Evolutionary conservation across 2,797 vertebrate genomes (phyloP).

Genomic region (Ctenochaetus hawaiiensis): DNA sequence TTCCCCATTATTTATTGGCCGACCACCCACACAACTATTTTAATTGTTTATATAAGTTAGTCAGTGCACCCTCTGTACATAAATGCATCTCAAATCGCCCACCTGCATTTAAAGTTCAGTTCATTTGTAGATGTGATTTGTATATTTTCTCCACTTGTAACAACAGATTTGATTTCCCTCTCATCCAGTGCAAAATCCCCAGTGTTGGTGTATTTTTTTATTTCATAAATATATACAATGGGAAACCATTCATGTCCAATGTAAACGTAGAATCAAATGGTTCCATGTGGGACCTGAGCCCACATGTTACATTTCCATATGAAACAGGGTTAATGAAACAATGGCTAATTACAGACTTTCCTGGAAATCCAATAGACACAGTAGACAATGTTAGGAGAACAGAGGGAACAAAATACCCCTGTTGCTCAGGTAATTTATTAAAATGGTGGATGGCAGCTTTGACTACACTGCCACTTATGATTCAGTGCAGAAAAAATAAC

Average conservation of each 20-base stretch:
- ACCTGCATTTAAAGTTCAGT: conserved; percentile 43
- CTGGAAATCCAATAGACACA: conserved; percentile 47
- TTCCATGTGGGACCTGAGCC: conserved; percentile 16
- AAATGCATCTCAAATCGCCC: conserved; percentile 25
- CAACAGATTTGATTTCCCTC: conserved; percentile 36
- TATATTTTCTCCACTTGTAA: conserved; percentile 21
- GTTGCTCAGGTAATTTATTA: conserved; percentile 90
- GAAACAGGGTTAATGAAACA: conserved; percentile 68
- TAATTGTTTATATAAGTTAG: conserved; percentile 41
- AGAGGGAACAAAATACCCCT: conserved; percentile 64
- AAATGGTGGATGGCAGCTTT: conserved; percentile 88
- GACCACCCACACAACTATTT: conserved; percentile 34
- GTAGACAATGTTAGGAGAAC: conserved; percentile 60
- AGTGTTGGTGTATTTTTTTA: conserved; percentile 26
- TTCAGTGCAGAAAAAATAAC: conserved; percentile 78
- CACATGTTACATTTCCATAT: conserved; percentile 62
- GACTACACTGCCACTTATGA: conserved; percentile 87
- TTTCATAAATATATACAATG: conserved; percentile 33
- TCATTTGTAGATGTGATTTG: conserved; percentile 43
- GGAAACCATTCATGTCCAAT: background rate
- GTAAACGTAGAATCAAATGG: background rate
- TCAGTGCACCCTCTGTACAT: conserved; percentile 29
- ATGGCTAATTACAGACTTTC: conserved; percentile 64
- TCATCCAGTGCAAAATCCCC: conserved; percentile 26
- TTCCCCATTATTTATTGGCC: conserved; percentile 9